These are phyloP conservation scores for Drosophila kepulauana DNA, from an alignment of 1,140 invertebrate genomes.

Conservation along the genomic window DNA sequence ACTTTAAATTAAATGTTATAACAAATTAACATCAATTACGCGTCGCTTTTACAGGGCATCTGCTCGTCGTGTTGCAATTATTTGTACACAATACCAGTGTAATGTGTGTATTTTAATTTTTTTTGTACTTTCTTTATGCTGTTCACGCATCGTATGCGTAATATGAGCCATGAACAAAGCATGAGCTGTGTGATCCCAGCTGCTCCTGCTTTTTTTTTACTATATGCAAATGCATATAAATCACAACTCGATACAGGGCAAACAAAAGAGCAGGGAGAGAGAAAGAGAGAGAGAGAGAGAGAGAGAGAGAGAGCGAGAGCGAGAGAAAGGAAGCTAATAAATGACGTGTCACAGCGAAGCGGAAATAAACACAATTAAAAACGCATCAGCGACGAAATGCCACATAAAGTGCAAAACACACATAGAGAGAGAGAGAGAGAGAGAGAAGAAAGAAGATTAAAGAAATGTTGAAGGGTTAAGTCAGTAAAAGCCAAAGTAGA, in stretches of 20 bases:
- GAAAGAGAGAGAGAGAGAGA: too few species aligned
- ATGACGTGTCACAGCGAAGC: constrained; percentile 75
- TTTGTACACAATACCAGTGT: constrained; percentile 2
- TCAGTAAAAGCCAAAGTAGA: too few species aligned
- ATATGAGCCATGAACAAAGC: constrained; percentile 31
- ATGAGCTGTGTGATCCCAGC: not conserved
- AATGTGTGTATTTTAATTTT: constrained; percentile 4
- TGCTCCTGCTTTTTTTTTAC: constrained; percentile 1
- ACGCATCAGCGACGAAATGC: constrained; percentile 70
- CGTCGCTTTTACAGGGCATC: not conserved
- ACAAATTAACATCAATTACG: not conserved
- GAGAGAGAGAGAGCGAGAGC: not conserved
- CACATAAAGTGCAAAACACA: constrained; percentile 17
- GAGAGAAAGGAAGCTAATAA: constrained; percentile 52
- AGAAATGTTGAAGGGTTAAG: not conserved
- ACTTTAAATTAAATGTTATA: too few species aligned
- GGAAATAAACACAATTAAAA: constrained; percentile 82
- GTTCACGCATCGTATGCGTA: constrained; percentile 43
- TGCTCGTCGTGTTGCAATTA: not conserved
- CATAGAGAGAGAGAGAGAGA: not conserved
- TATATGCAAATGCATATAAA: constrained; percentile 44
- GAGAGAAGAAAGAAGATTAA: not conserved
- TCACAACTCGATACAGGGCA: constrained; percentile 40
- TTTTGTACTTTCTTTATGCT: constrained; percentile 9
- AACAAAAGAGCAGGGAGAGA: constrained; percentile 21